A percentile compares a stretch with the other conserved stretches of the same genome.
Evolutionary conservation across 2,113 vertebrate species (phyloP).

Genomic region (Phasianus colchicus): DNA sequence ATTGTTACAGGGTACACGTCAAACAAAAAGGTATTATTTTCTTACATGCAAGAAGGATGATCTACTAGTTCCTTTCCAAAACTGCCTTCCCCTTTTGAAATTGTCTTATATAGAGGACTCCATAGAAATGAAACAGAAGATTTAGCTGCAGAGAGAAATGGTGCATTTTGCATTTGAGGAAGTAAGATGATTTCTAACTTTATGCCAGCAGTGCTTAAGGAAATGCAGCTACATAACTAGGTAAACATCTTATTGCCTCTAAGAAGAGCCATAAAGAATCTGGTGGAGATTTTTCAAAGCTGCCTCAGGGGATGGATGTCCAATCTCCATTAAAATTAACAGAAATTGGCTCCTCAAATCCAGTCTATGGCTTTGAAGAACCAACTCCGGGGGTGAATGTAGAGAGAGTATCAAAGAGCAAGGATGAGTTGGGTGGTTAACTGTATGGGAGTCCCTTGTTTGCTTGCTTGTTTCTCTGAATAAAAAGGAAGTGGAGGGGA

Average conservation of each 20-base stretch:
- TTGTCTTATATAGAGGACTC: not conserved
- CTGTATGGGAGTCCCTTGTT: not conserved
- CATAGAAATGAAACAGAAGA: not conserved
- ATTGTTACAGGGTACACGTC: not conserved
- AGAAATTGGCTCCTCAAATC: slow-evolving; percentile 28
- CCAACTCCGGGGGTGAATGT: not conserved
- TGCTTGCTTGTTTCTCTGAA: not conserved
- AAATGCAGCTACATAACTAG: not conserved
- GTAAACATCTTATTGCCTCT: slow-evolving; percentile 16
- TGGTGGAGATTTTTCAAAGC: slow-evolving; percentile 36
- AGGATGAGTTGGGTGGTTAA: slow-evolving; percentile 20
- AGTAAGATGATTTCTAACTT: not conserved
- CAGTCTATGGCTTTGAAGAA: slow-evolving; percentile 52
- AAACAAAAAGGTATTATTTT: not conserved
- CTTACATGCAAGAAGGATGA: not conserved
- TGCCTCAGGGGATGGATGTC: slow-evolving; percentile 47
- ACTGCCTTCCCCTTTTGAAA: not conserved
- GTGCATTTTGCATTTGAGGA: not conserved
- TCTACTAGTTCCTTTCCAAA: not conserved
- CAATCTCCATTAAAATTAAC: slow-evolving; percentile 55
- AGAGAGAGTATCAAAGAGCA: slow-evolving; percentile 8
- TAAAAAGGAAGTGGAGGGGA: not conserved
- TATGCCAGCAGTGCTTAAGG: not conserved
- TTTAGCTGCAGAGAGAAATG: not conserved
- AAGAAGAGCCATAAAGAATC: slow-evolving; percentile 45